Evolutionary conservation across 2,797 vertebrate genomes (phyloP).

Genomic region (Platalea minor): DNA sequence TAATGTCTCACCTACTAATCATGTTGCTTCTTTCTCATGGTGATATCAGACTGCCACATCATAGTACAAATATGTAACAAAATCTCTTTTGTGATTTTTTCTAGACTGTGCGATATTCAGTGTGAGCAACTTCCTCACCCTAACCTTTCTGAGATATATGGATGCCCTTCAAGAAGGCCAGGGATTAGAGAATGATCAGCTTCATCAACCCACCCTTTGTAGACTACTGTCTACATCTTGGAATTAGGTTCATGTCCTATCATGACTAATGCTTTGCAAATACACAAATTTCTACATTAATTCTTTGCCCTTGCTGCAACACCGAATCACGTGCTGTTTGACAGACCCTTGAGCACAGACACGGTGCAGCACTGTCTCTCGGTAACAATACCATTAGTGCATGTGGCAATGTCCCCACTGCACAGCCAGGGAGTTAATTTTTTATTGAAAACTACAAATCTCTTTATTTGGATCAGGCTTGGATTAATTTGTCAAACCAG

Average conservation of each 20-base stretch:
- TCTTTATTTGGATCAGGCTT: conserved; percentile 57
- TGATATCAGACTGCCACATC: neutral
- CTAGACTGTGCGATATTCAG: neutral
- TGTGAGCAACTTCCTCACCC: neutral
- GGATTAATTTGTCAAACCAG: conserved; percentile 63
- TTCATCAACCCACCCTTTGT: neutral
- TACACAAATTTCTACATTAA: neutral
- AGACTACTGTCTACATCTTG: neutral
- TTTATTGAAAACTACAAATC: conserved; percentile 50
- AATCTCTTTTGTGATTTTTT: neutral
- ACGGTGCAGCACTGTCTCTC: neutral
- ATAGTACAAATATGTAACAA: neutral
- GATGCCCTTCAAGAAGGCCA: neutral
- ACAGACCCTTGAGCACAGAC: neutral
- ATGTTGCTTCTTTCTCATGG: neutral
- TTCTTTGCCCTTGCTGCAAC: neutral
- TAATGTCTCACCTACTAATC: neutral
- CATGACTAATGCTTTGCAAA: neutral
- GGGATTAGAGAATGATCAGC: neutral
- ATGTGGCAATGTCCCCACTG: neutral
- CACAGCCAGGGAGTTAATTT: conserved; percentile 35
- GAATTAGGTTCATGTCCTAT: neutral
- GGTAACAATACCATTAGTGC: neutral
- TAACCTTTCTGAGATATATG: neutral
- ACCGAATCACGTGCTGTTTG: neutral